These are phyloP conservation scores for Nymphalis polychloros DNA, from an alignment of 2,888 invertebrate genomes.

Conservation along the genomic window DNA sequence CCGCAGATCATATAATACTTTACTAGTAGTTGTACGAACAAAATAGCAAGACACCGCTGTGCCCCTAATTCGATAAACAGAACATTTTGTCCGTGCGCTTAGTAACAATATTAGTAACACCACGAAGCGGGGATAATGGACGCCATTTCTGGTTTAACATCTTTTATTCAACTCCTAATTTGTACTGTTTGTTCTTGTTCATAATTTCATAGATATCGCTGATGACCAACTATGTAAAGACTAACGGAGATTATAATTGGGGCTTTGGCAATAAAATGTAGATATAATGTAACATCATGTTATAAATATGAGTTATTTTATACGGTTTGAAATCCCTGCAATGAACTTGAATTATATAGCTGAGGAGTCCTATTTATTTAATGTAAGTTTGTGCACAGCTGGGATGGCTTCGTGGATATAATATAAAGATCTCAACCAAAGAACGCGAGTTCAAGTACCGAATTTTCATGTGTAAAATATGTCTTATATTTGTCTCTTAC, in stretches of 20 bases:
- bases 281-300: background rate
- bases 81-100: constrained; percentile 23
- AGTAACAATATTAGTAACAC: constrained; percentile 16
- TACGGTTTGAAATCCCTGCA: too few relatives aligned
- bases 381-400: too few relatives aligned
- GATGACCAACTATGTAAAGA: background rate
- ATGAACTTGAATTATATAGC: too few relatives aligned
- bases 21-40: background rate
- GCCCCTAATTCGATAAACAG: constrained; percentile 29
- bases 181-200: constrained; percentile 2
- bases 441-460: too few relatives aligned
- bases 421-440: too few relatives aligned
- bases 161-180: constrained; percentile 12
- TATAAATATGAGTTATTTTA: too few relatives aligned
- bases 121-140: constrained; percentile 20
- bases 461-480: too few relatives aligned
- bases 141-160: constrained; percentile 12
- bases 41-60: constrained; percentile 19
- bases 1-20: too few relatives aligned
- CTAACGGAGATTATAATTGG: background rate
- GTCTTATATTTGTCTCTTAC: too few relatives aligned
- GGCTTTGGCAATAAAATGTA: background rate
- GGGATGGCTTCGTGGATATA: too few relatives aligned
- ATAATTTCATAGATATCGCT: background rate
- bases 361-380: too few relatives aligned